Evolutionary conservation across 2,797 vertebrate genomes (phyloP), one percentile per base, ranked within the genome.

Genomic region (Cossypha polioptera): DNA sequence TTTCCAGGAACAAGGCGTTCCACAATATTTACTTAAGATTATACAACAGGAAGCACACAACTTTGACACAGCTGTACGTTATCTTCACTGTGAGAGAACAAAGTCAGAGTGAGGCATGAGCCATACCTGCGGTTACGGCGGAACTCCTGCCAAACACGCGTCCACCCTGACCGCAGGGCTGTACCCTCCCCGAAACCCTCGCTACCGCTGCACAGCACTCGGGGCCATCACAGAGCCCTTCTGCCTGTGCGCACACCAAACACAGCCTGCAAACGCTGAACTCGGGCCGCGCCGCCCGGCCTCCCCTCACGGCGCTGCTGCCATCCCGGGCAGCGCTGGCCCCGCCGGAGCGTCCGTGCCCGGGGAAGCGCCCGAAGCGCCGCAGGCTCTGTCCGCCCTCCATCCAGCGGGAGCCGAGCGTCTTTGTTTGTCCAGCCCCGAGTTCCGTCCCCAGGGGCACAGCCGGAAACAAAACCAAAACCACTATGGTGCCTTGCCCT

Each of bases 311-410:
- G 2, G 26, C 51, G 16, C 18, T 7, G 31, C 51, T 31, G 51
- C 29, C 29, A 31, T 51, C 16, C 50, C 50, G 5, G 35, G 1
- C 10, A 3, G 25, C 50, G 10, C 16, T 5, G 29, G 17, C 38
- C 16, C 26, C 9, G 18, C 42, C 50, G 4, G 24, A 1, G 5
- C 0, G 6, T 3, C 42, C 14, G 2, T 0, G 21, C 3, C 43
- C 38, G 11, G 28, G 7, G 16, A 33, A 18, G 22, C 1, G 9
- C 31, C 55, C 3, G 40, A 13, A 4, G 2, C 4, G 4, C 36
- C 11, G 11, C 28, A 6, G 2, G 11, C 24, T 7, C 7, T 0
- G 21, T 8, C 21, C 61, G 61, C 47, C 68, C 85, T 73, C 47
- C 17, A 9, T 15, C 26, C 18, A 16, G 8, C 3, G 42, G 25